These are phyloP conservation scores for Oncorhynchus tshawytscha DNA, from an alignment of 2,113 vertebrate species.

Conservation along the genomic window DNA sequence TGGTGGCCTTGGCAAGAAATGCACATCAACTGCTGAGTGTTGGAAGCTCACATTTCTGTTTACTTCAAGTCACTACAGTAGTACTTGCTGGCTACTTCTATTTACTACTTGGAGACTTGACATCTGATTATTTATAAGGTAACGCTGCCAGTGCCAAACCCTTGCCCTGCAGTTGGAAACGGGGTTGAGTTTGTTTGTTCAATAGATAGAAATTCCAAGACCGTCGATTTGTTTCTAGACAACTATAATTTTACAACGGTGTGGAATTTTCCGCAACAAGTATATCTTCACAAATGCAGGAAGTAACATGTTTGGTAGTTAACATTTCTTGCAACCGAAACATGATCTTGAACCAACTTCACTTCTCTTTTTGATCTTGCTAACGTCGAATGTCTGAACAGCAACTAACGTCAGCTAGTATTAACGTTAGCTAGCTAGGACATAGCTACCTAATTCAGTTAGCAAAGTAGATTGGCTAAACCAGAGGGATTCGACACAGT, in stretches of 20 bases:
- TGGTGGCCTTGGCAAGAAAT: constrained; percentile 46
- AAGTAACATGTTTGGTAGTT: too few relatives aligned
- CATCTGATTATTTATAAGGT: too few relatives aligned
- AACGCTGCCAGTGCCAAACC: too few relatives aligned
- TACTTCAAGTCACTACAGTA: constrained; percentile 43
- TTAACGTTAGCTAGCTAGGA: background rate
- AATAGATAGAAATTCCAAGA: too few relatives aligned
- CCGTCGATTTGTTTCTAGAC: too few relatives aligned
- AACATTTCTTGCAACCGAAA: too few relatives aligned
- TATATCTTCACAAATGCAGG: too few relatives aligned
- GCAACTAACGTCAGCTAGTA: background rate
- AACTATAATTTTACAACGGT: too few relatives aligned
- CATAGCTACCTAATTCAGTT: background rate
- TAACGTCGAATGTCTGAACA: background rate
- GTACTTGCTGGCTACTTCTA: background rate
- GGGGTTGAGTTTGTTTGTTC: too few relatives aligned
- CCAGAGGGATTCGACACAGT: background rate
- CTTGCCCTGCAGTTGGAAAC: too few relatives aligned
- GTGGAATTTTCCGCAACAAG: too few relatives aligned
- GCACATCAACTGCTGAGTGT: constrained; percentile 56
- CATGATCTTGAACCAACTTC: background rate
- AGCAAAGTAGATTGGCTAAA: background rate
- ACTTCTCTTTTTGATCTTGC: background rate
- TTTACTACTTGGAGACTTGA: too few relatives aligned
- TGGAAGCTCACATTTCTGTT: constrained; percentile 66